These are phyloP conservation scores for Ophonus ardosiacus DNA, from an alignment of 2,888 invertebrate species.

Conservation along the genomic window DNA sequence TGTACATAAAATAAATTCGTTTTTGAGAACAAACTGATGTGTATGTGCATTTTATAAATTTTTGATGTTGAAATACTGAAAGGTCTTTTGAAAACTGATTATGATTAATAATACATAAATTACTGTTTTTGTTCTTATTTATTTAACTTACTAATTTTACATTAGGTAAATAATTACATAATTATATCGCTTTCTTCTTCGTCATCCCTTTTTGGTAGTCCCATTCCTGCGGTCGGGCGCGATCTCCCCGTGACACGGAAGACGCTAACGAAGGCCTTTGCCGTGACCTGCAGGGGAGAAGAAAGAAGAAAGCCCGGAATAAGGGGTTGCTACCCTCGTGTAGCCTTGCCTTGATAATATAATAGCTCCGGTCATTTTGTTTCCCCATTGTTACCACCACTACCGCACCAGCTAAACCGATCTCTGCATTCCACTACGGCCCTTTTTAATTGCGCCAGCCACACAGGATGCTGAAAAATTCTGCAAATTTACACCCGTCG, in stretches of 20 bases:
- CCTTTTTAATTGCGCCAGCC: slow-evolving; percentile 23
- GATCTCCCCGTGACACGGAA: slow-evolving; percentile 34
- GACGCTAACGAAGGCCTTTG: slow-evolving; percentile 2
- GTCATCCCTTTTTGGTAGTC: slow-evolving; percentile 14
- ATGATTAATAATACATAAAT: neutral
- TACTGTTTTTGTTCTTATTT: neutral
- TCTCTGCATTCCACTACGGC: neutral
- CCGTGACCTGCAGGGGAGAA: neutral
- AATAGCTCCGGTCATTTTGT: slow-evolving; percentile 42
- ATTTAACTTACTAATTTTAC: too few relatives aligned
- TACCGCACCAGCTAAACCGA: neutral
- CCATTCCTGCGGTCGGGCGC: neutral
- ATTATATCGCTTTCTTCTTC: neutral
- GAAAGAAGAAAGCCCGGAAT: neutral
- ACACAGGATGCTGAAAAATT: slow-evolving; percentile 21
- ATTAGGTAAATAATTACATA: neutral
- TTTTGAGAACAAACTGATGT: too few relatives aligned
- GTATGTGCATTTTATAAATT: too few relatives aligned
- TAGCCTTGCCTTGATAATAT: slow-evolving; percentile 36
- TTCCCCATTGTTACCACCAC: slow-evolving; percentile 29
- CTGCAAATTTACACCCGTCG: slow-evolving; percentile 21
- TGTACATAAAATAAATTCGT: too few relatives aligned
- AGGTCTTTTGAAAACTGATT: neutral
- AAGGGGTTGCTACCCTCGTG: slow-evolving; percentile 56
- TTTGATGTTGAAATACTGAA: too few relatives aligned